A percentile compares a stretch with the other conserved stretches of the same genome.
phyloP scores from a whole-genome alignment of 2,113 vertebrate species.

The Tylochromis polylepis region DNA sequence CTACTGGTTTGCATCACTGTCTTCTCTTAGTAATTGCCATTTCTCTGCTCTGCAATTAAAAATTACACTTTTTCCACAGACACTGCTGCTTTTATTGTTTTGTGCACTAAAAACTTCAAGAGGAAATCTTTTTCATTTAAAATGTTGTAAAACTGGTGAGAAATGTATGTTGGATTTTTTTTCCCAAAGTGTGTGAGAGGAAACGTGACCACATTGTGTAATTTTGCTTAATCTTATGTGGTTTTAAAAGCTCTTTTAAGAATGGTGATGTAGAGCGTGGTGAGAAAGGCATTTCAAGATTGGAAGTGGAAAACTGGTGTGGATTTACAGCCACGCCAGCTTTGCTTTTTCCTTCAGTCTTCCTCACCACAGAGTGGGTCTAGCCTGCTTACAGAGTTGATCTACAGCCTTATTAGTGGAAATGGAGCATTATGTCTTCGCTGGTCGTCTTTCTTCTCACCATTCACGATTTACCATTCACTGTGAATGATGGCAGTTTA shows the following conservation, averaged over 20 bases:
- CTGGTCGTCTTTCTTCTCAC: slow-evolving; percentile 67
- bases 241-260: background rate
- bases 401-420: slow-evolving; percentile 66
- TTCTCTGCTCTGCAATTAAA: background rate
- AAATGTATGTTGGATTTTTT: background rate
- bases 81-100: background rate
- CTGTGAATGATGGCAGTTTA: slow-evolving; percentile 70
- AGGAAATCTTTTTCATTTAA: background rate
- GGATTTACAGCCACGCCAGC: background rate
- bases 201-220: background rate
- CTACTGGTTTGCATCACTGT: background rate
- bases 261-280: background rate
- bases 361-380: background rate
- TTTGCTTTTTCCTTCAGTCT: background rate
- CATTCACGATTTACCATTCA: slow-evolving; percentile 74
- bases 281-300: background rate
- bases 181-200: background rate
- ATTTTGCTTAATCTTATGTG: background rate
- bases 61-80: background rate
- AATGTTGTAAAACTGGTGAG: background rate
- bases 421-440: slow-evolving; percentile 70
- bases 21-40: background rate
- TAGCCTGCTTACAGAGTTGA: slow-evolving; percentile 28
- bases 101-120: accelerated
- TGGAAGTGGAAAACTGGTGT: background rate